These are phyloP conservation scores for Loxodonta africana DNA, from an alignment of 2,113 vertebrate genomes.

Conservation along the genomic window DNA sequence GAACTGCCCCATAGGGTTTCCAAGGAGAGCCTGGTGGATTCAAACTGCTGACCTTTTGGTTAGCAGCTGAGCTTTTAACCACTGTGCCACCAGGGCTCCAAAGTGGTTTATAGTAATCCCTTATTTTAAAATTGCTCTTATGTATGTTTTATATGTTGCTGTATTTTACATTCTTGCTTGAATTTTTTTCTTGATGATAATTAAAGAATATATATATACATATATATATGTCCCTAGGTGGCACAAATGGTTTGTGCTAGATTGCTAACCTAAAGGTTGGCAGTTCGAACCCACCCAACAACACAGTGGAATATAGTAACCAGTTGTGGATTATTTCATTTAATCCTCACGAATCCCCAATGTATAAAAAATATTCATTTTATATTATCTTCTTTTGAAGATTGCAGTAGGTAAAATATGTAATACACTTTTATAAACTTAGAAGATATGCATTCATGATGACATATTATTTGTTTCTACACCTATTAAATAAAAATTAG, in stretches of 20 bases:
- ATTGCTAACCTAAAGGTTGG: too few species aligned
- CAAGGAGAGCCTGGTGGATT: too few species aligned
- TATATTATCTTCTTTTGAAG: background rate
- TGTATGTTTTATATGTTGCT: background rate
- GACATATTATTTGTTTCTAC: background rate
- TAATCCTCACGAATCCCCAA: too few species aligned
- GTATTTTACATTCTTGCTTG: background rate
- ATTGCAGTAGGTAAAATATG: background rate
- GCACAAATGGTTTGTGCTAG: too few species aligned
- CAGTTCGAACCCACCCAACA: too few species aligned
- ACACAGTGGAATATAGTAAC: too few species aligned
- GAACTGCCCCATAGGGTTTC: too few species aligned
- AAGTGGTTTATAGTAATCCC: background rate
- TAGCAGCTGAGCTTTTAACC: too few species aligned
- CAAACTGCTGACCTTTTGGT: too few species aligned
- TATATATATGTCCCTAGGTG: background rate
- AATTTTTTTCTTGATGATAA: background rate
- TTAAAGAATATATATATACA: background rate
- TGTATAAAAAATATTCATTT: background rate
- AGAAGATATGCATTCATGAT: background rate
- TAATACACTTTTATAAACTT: background rate
- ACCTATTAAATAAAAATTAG: background rate
- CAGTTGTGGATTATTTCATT: too few species aligned
- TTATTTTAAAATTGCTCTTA: background rate
- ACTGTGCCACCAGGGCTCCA: too few species aligned